Percentiles rank a stretch among this genome's conserved stretches.
phyloP scores from a whole-genome alignment of 2,113 vertebrate species.

The Nyctibius bracteatus region DNA sequence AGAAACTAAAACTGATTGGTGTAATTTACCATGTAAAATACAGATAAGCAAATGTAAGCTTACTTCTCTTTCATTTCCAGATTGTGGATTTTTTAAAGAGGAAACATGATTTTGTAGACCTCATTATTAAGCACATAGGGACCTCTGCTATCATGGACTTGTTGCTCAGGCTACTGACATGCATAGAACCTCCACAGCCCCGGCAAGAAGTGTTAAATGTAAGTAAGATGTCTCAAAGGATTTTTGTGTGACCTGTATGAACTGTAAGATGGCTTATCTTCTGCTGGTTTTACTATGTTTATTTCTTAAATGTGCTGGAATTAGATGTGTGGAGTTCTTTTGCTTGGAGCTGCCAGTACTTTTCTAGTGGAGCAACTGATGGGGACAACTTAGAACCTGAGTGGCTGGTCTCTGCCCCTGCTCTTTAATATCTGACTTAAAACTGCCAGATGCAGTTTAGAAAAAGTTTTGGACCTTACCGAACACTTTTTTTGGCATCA shows the following conservation, averaged over 20 bases:
- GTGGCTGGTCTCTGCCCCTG: not conserved
- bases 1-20: not conserved
- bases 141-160: constrained; percentile 98
- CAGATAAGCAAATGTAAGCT: not conserved
- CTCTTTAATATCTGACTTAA: not conserved
- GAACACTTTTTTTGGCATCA: not conserved
- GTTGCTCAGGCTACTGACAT: constrained; percentile 94
- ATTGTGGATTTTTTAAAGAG: constrained; percentile 96
- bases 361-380: not conserved
- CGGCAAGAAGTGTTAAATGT: constrained; percentile 95
- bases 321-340: not conserved
- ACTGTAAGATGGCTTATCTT: not conserved
- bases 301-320: not conserved
- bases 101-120: constrained; percentile 93
- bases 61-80: constrained; percentile 59
- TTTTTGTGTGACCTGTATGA: not conserved
- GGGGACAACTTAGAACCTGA: not conserved
- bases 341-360: not conserved
- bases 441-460: not conserved
- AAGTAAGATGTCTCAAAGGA: constrained; percentile 44
- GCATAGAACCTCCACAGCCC: constrained; percentile 94
- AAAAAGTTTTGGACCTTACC: not conserved
- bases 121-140: constrained; percentile 97
- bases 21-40: not conserved
- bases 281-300: not conserved